Base-by-base conservation (phyloP, 2,888 invertebrate species). In the Sphaerophoria taeniata region DNA sequence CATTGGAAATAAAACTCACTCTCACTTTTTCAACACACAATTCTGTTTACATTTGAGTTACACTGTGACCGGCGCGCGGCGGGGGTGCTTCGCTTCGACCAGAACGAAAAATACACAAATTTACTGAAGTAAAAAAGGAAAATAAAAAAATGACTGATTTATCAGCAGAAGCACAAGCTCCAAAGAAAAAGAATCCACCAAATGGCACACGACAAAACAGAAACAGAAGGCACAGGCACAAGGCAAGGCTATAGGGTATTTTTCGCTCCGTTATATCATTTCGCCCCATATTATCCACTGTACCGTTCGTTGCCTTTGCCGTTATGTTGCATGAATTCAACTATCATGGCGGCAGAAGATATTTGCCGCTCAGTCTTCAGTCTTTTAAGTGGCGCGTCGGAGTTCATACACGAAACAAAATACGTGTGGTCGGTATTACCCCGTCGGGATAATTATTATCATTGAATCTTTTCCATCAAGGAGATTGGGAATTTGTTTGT, bases 361-460 rank as follows among this genome's bases (percentile, higher is more conserved):
- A 43, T 77, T 24, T 56, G 80, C 73, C 77, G 70, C 77, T 24
- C 24, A 24, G 24, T 24, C 24, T 24, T 85, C 85, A 85, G 85
- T 85, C 85, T 65, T 81, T 85, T 73, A 81, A 61, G 51, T 81
- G 85, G 85, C 72, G 85, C 85, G 85, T 81, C 14, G 76, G 81
- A 77, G 80, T 73, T 61, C 84, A 80, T 85, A 85, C 84, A 75
- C 49, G 63, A 53, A 49, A 11, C 47, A 53, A 43, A 67, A 55
- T 47, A 69, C 34, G 55, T 70, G 55, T 63, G 36, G 24, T 61
- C 65, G 49, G 69, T 47, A 2, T 24, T 63, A 69, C 43, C 39
- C 58, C 61, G 69, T 69, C 76, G 85, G 73, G 47, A 60, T 51
- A 56, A 65, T 9, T 24, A 24, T 24, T 24, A 24, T 45, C 34